A percentile compares a stretch with the other conserved stretches of the same genome.
These are phyloP conservation scores for Catharus ustulatus DNA, from an alignment of 2,797 vertebrate species.

Conservation along the genomic window DNA sequence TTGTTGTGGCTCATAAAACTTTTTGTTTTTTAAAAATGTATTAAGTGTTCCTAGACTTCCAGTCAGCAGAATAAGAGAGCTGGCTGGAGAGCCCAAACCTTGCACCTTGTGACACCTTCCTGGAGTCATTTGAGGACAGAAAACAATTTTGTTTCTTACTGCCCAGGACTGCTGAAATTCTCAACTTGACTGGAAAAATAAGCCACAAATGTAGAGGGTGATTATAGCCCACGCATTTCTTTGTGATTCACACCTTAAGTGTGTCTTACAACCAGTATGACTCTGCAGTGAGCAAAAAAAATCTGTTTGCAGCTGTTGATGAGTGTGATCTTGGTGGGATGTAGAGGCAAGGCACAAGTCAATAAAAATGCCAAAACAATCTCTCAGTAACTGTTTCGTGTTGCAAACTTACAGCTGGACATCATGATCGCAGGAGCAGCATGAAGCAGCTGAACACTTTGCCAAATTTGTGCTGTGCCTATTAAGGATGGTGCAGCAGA, in stretches of 20 bases:
- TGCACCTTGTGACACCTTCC: background rate
- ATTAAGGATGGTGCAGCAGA: background rate
- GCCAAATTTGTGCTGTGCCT: background rate
- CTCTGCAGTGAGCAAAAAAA: background rate
- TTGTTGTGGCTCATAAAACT: background rate
- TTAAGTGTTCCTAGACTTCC: background rate
- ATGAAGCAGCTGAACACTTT: background rate
- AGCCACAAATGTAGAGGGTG: background rate
- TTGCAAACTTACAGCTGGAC: constrained; percentile 26
- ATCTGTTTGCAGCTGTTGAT: constrained; percentile 16
- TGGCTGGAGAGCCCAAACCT: background rate
- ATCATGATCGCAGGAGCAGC: background rate
- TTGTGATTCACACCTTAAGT: constrained; percentile 22
- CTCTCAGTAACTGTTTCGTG: background rate
- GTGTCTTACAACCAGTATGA: background rate
- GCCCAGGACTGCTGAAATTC: background rate
- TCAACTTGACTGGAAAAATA: constrained; percentile 7
- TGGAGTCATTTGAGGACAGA: background rate
- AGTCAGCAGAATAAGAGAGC: background rate
- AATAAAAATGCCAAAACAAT: background rate
- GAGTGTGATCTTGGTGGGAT: constrained; percentile 29
- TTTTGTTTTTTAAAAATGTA: background rate
- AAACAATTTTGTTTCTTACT: background rate
- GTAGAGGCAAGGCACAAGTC: background rate
- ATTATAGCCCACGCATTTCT: constrained; percentile 37